Evolutionary conservation across 2,797 vertebrate genomes (phyloP).

Genomic region (Poeciliopsis infans): DNA sequence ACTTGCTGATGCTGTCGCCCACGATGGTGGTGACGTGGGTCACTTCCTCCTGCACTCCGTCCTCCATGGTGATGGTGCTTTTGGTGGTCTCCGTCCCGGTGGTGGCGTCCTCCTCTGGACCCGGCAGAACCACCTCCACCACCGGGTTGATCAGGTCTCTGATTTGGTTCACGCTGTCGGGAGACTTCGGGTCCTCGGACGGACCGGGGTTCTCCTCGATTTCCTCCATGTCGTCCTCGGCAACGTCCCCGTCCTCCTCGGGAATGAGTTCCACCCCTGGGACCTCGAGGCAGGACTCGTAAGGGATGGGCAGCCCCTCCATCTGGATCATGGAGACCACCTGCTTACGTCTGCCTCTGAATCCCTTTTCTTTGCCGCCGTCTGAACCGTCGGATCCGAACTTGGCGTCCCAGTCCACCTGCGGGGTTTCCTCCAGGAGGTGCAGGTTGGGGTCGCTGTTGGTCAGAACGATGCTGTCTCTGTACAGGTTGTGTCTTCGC

Average conservation of each 20-base stretch:
- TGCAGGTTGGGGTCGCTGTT: constrained; percentile 96
- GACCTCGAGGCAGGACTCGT: constrained; percentile 81
- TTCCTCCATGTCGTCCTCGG: constrained; percentile 17
- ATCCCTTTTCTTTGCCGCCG: not conserved
- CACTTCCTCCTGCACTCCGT: constrained; percentile 59
- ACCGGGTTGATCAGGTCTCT: constrained; percentile 80
- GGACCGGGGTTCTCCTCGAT: not conserved
- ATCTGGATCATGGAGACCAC: constrained; percentile 93
- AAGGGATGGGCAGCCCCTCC: constrained; percentile 78
- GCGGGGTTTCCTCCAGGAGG: constrained; percentile 82
- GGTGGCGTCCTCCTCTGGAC: constrained; percentile 6
- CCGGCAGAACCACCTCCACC: constrained; percentile 60
- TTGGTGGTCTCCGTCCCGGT: constrained; percentile 55
- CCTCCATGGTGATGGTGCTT: constrained; percentile 63
- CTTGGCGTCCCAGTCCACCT: constrained; percentile 89
- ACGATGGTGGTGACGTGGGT: constrained; percentile 49
- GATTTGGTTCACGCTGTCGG: constrained; percentile 80
- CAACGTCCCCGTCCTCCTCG: constrained; percentile 58
- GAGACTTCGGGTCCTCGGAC: constrained; percentile 60
- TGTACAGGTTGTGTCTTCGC: constrained; percentile 94
- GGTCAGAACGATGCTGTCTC: constrained; percentile 94
- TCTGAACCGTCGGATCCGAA: constrained; percentile 56
- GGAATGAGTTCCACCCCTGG: constrained; percentile 82
- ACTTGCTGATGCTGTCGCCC: constrained; percentile 49
- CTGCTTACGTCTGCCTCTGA: constrained; percentile 84